These are phyloP conservation scores for Rhinogobius similis DNA, from an alignment of 2,113 vertebrate genomes.

Conservation along the genomic window DNA sequence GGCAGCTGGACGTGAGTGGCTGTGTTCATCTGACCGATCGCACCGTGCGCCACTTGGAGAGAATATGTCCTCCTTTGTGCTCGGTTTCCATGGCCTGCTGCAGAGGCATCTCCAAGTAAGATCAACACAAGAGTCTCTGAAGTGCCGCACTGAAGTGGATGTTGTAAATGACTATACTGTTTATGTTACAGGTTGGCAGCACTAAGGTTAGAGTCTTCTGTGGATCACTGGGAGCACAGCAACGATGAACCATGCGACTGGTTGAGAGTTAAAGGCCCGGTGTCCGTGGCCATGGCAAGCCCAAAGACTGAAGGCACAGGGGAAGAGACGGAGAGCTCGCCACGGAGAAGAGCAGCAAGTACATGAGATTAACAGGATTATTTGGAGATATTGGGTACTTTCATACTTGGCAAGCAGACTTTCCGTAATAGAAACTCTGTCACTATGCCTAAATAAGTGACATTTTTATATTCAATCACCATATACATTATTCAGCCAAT, in stretches of 20 bases:
- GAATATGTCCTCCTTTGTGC: slow-evolving; percentile 74
- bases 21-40: slow-evolving; percentile 72
- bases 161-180: neutral
- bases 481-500: too few relatives aligned
- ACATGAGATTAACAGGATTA: neutral
- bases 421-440: too few relatives aligned
- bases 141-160: neutral
- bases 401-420: neutral
- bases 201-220: slow-evolving; percentile 64
- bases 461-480: neutral
- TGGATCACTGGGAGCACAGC: slow-evolving; percentile 76
- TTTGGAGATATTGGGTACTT: neutral
- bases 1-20: slow-evolving; percentile 80
- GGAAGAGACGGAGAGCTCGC: slow-evolving; percentile 17
- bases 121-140: neutral
- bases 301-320: slow-evolving; percentile 32
- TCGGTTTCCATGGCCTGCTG: slow-evolving; percentile 80
- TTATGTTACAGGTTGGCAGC: slow-evolving; percentile 73
- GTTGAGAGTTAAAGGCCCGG: slow-evolving; percentile 63
- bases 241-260: slow-evolving; percentile 67
- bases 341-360: slow-evolving; percentile 10
- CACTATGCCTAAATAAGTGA: neutral
- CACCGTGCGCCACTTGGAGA: slow-evolving; percentile 63
- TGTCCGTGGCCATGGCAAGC: slow-evolving; percentile 11
- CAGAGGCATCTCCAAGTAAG: slow-evolving; percentile 80